Base-by-base conservation (phyloP, 2,113 vertebrate species). In the Chinchilla lanigera region DNA sequence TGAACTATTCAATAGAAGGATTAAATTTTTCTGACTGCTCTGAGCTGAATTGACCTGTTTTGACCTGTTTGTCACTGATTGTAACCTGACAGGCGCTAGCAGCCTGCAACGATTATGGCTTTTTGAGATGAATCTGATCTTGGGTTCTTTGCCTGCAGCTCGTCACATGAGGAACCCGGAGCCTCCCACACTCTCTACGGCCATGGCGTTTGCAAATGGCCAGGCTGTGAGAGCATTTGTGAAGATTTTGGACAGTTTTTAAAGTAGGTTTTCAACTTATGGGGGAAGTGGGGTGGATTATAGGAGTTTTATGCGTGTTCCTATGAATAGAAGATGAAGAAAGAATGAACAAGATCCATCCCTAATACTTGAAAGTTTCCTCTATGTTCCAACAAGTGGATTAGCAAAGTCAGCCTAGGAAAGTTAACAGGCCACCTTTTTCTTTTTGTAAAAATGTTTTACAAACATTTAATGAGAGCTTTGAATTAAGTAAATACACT, bases 201-300 rank as follows among this genome's bases (percentile, higher is more conserved):
- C 97, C 99, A 99, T 97, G 99, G 99, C 94, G 99, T 99, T 98
- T 99, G 99, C 98, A 99, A 99, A 98, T 99, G 99, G 99, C 99
- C 99, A 86, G 99, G 99, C 98, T 99, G 99, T 98, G 99, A 99
- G 99, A 99, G 99, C 97, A 99, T 99, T 99, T 99, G 99, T 97
- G 99, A 99, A 98, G 99, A 99, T 99, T 99, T 99, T 98, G 99
- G 99, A 99, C 99, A 99, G 98, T 99, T 99, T 99, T 99, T 99
- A 98, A 99, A 99, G 99, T 99, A 99, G 98, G 99, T 99, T 96
- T 86, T 96, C 96, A 96, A 92, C 67, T 86, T 97, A 98, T 11
- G 0, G 89, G 89, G 63, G 61, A 20, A 30, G 75, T 35, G 63
- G 60, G n/a, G 33, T 91, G 61, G 84, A n/a, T 87, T 90, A n/a